Conservation (phyloP, 2,113 vertebrate species). For the Ctenomys sociabilis region DNA sequence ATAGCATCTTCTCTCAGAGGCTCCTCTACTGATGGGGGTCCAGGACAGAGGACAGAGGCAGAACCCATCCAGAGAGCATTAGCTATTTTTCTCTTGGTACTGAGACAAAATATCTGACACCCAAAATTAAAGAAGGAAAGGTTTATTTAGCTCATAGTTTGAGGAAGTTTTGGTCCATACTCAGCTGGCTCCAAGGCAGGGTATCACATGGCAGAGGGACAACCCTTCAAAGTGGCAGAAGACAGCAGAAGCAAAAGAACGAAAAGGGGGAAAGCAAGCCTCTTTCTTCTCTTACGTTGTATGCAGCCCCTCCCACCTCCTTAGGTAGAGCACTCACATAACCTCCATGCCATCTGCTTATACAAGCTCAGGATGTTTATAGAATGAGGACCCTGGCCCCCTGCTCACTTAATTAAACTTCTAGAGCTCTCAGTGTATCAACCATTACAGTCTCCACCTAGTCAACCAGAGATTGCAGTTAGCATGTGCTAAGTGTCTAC, state of each 20-base stretch:
- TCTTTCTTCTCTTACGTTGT: neutral
- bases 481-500: accelerated
- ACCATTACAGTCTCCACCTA: neutral
- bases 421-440: neutral
- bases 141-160: neutral
- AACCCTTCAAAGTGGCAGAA: neutral
- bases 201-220: neutral
- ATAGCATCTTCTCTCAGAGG: neutral
- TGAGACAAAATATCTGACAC: neutral
- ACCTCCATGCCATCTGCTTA: neutral
- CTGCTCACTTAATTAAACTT: neutral
- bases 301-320: neutral
- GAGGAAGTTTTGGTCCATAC: neutral
- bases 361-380: neutral
- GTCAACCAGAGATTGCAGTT: neutral
- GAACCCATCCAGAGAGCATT: neutral
- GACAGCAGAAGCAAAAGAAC: neutral
- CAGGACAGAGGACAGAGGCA: neutral
- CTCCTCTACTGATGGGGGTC: neutral
- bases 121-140: neutral
- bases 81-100: neutral
- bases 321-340: neutral
- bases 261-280: neutral
- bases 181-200: neutral
- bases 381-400: neutral